Conservation (phyloP, 2,113 vertebrate genomes). For the Aramus guarauna region DNA sequence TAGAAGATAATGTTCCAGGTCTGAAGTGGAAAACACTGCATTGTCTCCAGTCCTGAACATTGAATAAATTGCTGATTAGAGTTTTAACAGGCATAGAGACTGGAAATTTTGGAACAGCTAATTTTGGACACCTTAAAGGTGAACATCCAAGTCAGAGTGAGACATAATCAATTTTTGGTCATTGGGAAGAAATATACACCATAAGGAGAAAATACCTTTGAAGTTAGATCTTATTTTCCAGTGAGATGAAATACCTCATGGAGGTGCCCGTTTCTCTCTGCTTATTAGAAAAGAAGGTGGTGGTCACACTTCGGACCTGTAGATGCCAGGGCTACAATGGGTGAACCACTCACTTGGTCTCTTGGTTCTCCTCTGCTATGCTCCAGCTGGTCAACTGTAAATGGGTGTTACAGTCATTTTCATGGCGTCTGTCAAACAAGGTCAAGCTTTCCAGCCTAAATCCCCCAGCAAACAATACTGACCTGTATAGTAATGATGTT, state of each 20-base stretch:
- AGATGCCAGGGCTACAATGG: no score
- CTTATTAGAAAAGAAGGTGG: background rate
- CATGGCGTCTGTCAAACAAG: background rate
- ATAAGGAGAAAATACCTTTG: background rate
- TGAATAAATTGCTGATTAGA: background rate
- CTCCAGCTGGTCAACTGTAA: background rate
- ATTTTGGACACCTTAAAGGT: background rate
- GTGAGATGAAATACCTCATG: background rate
- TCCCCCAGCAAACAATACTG: background rate
- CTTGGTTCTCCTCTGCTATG: background rate
- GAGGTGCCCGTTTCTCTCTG: background rate
- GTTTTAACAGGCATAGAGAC: background rate
- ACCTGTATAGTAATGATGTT: background rate
- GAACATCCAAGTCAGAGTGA: background rate
- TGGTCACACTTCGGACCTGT: background rate
- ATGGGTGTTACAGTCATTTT: background rate
- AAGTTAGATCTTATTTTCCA: background rate
- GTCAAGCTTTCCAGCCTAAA: background rate
- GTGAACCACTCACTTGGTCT: background rate
- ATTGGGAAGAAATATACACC: fast-evolving
- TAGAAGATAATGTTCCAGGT: background rate
- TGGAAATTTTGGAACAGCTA: background rate
- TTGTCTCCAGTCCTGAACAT: background rate
- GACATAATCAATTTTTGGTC: background rate
- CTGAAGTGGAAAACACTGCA: background rate